Evolutionary conservation across 2,797 vertebrate genomes (phyloP), one percentile per base, ranked within the genome.

Genomic region (Melanotaenia maccullochi): DNA sequence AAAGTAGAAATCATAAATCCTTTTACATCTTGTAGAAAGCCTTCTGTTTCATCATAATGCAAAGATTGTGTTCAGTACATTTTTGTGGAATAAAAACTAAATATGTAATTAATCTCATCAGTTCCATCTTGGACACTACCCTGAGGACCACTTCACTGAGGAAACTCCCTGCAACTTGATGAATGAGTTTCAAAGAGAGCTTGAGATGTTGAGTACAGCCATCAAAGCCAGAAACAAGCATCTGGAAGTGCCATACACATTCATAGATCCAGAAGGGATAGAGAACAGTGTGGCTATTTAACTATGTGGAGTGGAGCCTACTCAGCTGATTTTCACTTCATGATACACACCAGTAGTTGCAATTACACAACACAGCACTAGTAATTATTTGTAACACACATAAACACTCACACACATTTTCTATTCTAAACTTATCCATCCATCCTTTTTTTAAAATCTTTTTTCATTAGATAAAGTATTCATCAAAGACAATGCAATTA

Each of bases 221-320:
- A 90, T 93, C 44, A 66, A 87, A 25, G 7, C 0, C 30, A 82
- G 92, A 78, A 93, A 92, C 65, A 9, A n/a, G 0, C 13, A 0
- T 4, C 70, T 90, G 28, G 12, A 65, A 0, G 3, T 87, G 16
- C 81, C 86, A 0, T 90, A 91, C 73, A 86, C 65, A 7, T 90
- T 84, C 79, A 1, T 90, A 80, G 79, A 90, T 67, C 91, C 89
- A 64, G 5, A 0, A 0, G 7, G 1, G 6, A 0, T 91, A 0
- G 88, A 90, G 68, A 92, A 91, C 9, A 92, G 90, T 55, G 86
- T 90, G 38, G 73, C 84, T 24, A 71, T 91, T 63, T 90, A 36
- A 86, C 24, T 12, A 56, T 16, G 0, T 1, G 7, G 18, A 7
- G 18, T 47, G 18, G 6, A 20, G 7, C 5, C 44, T 11, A 0